Base-by-base conservation (phyloP, 1,140 invertebrate species). In the Calephelis virginiensis region DNA sequence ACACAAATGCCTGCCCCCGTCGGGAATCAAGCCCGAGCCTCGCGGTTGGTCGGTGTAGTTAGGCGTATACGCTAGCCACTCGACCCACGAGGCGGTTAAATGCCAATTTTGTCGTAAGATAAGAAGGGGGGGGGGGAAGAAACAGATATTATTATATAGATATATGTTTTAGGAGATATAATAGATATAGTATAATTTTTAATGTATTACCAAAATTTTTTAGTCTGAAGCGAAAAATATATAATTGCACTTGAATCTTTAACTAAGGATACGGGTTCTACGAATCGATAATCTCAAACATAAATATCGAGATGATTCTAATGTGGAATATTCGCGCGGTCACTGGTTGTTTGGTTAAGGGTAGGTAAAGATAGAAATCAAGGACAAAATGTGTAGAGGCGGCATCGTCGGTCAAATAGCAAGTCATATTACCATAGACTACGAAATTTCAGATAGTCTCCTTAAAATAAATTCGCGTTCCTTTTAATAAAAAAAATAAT, bases 401-500 rank as follows among this genome's bases (percentile, higher is more conserved):
- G 69, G 64, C 61, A 60, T 53, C 63, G 53, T 53, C 75, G 75
- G 72, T 75, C 83, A 85, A 90, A 90, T 70, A 85, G 86, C 88
- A 90, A 90, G 86, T 90, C 88, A 90, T 82, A 82, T 74, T 68
- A 14, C 46, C 61, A 75, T 69, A 83, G 86, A 83, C 46, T 38
- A 69, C 38, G 38, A 45, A 66, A 12, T n/a, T 14, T 12, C 60
- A 82, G 81, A 79, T 8, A 40, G 0, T 8, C 2, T 37, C 50
- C 28, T 49, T 64, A 46, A 5, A 53, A n/a, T 63, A 40, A 14
- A 17, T 8, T 8, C 0, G 17, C 8, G 3, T 17, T 28, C 28
- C 28, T 28, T 1, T 28, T 1, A 0, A 28, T 28, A 2, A 28
- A 0, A 28, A 28, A 28, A 28, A 28, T 28, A 28, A 28, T 28